Evolutionary conservation across 53 echinoderm and acorn worm genomes (phyloP), one percentile per base, ranked within the genome.

Genomic region (Astropecten irregularis): DNA sequence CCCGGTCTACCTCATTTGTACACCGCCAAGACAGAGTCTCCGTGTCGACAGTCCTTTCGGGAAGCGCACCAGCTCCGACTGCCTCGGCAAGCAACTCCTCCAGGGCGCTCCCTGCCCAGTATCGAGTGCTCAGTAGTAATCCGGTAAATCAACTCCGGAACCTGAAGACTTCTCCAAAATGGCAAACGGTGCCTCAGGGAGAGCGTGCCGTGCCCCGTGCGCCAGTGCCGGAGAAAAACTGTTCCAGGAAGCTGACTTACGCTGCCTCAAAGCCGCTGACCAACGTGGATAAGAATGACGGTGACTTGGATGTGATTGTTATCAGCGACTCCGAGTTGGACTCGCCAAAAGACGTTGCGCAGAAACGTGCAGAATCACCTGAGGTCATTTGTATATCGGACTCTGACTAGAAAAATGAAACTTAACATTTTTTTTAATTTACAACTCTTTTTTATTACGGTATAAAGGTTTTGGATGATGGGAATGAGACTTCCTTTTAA

Each of bases 371-470:
- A 46, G 63, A 79, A n/a, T 79, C 79, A 3, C 34, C 61, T 1
- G 79, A 79, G 2, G 5, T 79, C 48, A 62, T 79, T 9, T 77
- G 63, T 47, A 48, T 79, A 46, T 62, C 44, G 9, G 79, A 79
- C 62, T 79, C 79, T 0, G 79, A 79, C 40, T 79, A 79, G 62
- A n/a, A n/a, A 9, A 13, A 7, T 44, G 13, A 9, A 7, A 7
- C 7, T 7, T 44, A 13, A 44, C 46, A 44, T 44, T n/a, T n/a
- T n/a, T n/a, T n/a, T n/a, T n/a, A n/a, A n/a, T n/a, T n/a, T n/a
- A n/a, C n/a, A n/a, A n/a, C n/a, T n/a, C n/a, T n/a, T n/a, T n/a
- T n/a, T n/a, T n/a, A n/a, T n/a, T n/a, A n/a, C n/a, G n/a, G n/a
- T n/a, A n/a, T n/a, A n/a, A n/a, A n/a, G n/a, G n/a, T n/a, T n/a